Evolutionary conservation across 2,888 invertebrate genomes (phyloP).

Genomic region (Xestia xanthographa): DNA sequence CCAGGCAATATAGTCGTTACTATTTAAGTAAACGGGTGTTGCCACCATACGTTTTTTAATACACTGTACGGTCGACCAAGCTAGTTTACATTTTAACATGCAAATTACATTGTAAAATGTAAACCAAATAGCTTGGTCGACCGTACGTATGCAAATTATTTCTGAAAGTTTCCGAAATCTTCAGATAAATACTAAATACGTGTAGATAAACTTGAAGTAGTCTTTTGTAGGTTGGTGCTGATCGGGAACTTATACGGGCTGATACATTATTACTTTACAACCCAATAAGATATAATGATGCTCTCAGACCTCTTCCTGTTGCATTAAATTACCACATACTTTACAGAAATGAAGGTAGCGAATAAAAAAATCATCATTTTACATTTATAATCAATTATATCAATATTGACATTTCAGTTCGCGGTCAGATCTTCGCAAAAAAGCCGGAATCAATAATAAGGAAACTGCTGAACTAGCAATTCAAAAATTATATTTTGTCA

Average conservation of each 20-base stretch:
- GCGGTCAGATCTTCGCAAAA: slow-evolving; percentile 37
- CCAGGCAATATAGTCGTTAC: background rate
- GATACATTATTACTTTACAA: background rate
- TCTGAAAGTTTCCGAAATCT: background rate
- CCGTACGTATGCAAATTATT: background rate
- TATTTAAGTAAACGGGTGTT: background rate
- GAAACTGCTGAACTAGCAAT: slow-evolving; percentile 17
- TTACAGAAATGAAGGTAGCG: background rate
- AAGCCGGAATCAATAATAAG: slow-evolving; percentile 45
- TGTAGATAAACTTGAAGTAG: background rate
- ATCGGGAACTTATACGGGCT: background rate
- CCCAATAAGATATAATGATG: background rate
- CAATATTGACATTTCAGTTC: slow-evolving; percentile 29
- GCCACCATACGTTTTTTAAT: background rate
- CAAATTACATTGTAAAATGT: too few species aligned
- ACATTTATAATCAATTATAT: slow-evolving; percentile 17
- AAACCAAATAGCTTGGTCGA: too few species aligned
- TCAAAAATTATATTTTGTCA: slow-evolving; percentile 28
- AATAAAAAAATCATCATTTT: slow-evolving; percentile 2
- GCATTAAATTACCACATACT: slow-evolving; percentile 2
- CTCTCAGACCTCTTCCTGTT: background rate
- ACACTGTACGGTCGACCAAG: background rate
- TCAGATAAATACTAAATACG: background rate
- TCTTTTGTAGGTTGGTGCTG: background rate
- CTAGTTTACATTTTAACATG: too few species aligned